Evolutionary conservation across 2,888 invertebrate genomes (phyloP).

Genomic region (Drosophila paramelanica): DNA sequence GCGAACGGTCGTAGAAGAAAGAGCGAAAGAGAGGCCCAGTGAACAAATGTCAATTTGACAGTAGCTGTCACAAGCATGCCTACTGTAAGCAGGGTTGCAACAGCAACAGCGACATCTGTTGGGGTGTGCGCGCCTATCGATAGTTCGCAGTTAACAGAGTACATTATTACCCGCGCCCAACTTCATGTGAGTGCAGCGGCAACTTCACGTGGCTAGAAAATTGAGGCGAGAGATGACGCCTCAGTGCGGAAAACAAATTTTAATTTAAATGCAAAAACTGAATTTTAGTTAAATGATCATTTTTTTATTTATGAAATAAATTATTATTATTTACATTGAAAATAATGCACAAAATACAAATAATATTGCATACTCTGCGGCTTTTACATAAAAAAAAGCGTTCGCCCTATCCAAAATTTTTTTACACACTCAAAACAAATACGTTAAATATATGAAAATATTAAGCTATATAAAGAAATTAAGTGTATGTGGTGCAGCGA

Average conservation of each 20-base stretch:
- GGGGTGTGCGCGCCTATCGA: slow-evolving; percentile 15
- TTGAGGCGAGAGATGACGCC: slow-evolving; percentile 1
- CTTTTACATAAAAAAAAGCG: slow-evolving; percentile 39
- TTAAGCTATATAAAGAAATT: slow-evolving; percentile 44
- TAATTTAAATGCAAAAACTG: neutral
- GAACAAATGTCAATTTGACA: slow-evolving; percentile 79
- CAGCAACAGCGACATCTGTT: slow-evolving; percentile 20
- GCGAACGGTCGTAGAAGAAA: slow-evolving; percentile 84
- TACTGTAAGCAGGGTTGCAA: slow-evolving; percentile 46
- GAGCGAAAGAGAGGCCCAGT: slow-evolving; percentile 64
- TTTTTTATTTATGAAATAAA: slow-evolving; percentile 79
- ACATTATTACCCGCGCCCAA: slow-evolving; percentile 3
- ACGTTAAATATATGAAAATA: slow-evolving; percentile 50
- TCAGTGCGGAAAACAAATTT: neutral
- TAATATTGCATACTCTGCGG: slow-evolving; percentile 74
- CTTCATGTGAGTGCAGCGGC: slow-evolving; percentile 1
- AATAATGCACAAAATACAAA: slow-evolving; percentile 79
- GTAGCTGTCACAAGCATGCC: slow-evolving; percentile 76
- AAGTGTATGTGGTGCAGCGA: slow-evolving; percentile 30
- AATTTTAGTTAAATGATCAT: slow-evolving; percentile 70
- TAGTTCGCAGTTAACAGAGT: neutral
- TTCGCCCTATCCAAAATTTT: slow-evolving; percentile 31
- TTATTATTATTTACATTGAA: slow-evolving; percentile 80
- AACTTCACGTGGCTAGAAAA: neutral
- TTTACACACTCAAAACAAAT: slow-evolving; percentile 70